Conservation (phyloP, 2,888 invertebrate genomes). For the Cerceris ruficornis region DNA sequence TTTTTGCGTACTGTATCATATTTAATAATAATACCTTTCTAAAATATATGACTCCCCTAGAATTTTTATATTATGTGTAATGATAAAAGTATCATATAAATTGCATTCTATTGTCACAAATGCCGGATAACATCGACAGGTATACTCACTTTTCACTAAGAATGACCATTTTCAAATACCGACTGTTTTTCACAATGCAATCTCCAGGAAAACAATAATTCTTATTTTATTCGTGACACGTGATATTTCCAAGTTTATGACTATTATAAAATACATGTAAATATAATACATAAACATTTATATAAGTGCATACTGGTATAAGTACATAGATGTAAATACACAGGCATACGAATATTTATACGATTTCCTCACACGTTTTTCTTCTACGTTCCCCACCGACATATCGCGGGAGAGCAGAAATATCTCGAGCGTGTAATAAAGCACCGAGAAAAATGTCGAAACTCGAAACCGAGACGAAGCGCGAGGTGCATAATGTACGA, state of each 20-base stretch:
- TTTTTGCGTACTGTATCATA: no score
- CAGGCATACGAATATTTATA: neutral
- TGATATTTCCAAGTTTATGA: constrained; percentile 24
- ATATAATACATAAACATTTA: neutral
- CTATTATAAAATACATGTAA: constrained; percentile 23
- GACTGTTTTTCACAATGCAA: neutral
- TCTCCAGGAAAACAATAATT: constrained; percentile 16
- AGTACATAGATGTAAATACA: neutral
- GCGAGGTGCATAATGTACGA: constrained; percentile 74
- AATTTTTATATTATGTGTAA: neutral
- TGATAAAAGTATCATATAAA: no score
- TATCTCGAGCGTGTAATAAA: constrained; percentile 76
- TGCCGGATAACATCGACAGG: no score
- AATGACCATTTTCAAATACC: neutral
- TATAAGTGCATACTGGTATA: neutral
- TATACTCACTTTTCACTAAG: neutral
- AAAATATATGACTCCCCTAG: neutral
- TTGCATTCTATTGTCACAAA: no score
- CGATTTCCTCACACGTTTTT: constrained; percentile 10
- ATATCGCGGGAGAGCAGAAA: constrained; percentile 63
- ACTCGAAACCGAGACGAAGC: constrained; percentile 74
- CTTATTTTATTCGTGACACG: constrained; percentile 18
- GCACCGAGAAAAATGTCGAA: constrained; percentile 75
- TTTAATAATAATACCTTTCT: neutral
- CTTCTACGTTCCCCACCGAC: constrained; percentile 30